These are phyloP conservation scores for Acanthosepion lycidas DNA, from an alignment of 2,888 invertebrate genomes.

Conservation along the genomic window DNA sequence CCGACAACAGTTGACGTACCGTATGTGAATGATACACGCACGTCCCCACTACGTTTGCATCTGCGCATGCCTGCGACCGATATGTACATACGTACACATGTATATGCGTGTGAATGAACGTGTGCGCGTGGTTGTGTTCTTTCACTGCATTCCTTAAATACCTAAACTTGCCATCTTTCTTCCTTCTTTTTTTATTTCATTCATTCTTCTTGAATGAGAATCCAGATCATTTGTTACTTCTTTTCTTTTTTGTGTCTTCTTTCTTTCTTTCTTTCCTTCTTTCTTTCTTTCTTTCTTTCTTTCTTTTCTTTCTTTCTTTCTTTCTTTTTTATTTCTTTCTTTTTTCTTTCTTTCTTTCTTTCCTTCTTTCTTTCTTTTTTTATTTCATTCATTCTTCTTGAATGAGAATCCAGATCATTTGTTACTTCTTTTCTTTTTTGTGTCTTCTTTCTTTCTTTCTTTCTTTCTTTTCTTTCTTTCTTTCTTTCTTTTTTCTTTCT, in stretches of 20 bases:
- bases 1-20: not conserved
- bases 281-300: not conserved
- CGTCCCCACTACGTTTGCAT: not conserved
- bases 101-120: not conserved
- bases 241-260: not conserved
- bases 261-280: not conserved
- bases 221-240: not conserved
- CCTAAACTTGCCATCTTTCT: not conserved
- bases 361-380: no score
- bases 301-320: not conserved
- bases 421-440: not conserved
- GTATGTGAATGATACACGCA: not conserved
- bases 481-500: not conserved
- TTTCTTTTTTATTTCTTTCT: no score
- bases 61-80: not conserved
- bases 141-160: not conserved
- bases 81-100: not conserved
- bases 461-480: not conserved
- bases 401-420: not conserved
- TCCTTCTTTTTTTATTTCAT: not conserved
- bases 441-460: not conserved
- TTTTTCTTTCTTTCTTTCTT: no score
- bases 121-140: not conserved
- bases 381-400: no score
- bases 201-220: no score